Evolutionary conservation across 1,140 invertebrate species (phyloP), one percentile per base, ranked within the genome.

Genomic region (Ceratosolen fusciceps): DNA sequence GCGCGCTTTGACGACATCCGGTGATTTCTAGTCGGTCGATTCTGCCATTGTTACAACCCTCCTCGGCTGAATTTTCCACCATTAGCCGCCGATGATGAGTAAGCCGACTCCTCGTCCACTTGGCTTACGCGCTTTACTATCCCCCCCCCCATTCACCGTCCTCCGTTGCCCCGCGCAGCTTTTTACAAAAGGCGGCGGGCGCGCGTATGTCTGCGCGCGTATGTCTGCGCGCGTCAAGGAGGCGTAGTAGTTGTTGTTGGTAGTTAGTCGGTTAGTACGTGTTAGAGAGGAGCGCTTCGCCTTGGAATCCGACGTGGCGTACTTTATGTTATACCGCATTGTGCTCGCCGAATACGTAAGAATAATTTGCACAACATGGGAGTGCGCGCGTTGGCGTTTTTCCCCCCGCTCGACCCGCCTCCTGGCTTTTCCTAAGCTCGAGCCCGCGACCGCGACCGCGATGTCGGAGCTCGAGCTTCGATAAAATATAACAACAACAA

Each of bases 1-100:
- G 58, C 29, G 9, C 12, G 49, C 49, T 52, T 16, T 7, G 9
- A 87, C 85, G 83, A 83, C 72, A 37, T 72, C 68, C 70, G 49
- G 29, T 47, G 67, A 71, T 80, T 72, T 56, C 52, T n/a, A n/a
- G n/a, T n/a, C 49, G 73, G 72, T 56, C 67, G 39, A 1, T 24
- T 65, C 60, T 0, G 34, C 31, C 60, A 37, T 65, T 65, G 34
- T 65, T 37, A 19, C 49, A 19, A 37, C 60, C 60, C 60, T 37
- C 60, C 1, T 34, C 1, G n/a, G 12, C 24, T 39, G 5, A 3
- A 19, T 43, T 31, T 49, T 2, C 43, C 10, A 12, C 39, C 1
- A 5, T 2, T 19, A 5, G 5, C 19, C 29, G 49, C 52, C 49
- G 29, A 12, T 5, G 21, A n/a, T 9, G 49, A 16, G 49, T 19